Base-by-base conservation (phyloP, 2,888 invertebrate genomes). In the Stenodera caucasica region DNA sequence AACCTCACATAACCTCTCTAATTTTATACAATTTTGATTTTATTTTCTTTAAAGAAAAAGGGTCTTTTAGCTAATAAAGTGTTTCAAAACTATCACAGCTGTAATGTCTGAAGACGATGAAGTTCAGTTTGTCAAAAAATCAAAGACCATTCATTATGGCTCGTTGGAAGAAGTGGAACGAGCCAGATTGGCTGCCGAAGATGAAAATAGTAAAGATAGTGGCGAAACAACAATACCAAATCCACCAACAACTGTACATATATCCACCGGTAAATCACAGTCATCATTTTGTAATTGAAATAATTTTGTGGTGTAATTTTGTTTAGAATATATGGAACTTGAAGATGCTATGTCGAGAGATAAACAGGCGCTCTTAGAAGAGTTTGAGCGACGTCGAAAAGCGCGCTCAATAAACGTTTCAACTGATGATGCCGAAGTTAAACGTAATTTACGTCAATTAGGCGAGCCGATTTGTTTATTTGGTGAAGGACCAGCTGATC, bases 391-490 rank as follows among this genome's bases (percentile, higher is more conserved):
- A 33, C 85, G 97, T 65, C 89, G 94, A 72, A 91, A 96, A 77
- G 98, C 94, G 0, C 85, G 98, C 7, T 95, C 95, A 75, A 92
- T 99, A 52, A 97, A 97, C 72, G 96, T 99, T 0, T 97, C 98
- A 0, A 99, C 99, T 0, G 99, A 99, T 82, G 99, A 99, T 82
- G 88, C 89, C 11, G 98, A 99, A 84, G 98, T 99, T 2, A 93
- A 91, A 78, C 86, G 90, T 68, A 94, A 95, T 81, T 84, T 99
- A 2, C 82, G 99, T 8, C 93, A 96, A 76, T 82, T 98, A 0
- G 95, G 94, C 3, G 97, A 98, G 81, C 98, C 99, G 0, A 96
- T 98, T 71, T 98, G 98, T 78, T 83, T 96, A 63, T 99, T 99
- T 80, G 98, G 99, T 0, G 99, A 99, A 82, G 99, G 98, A 0